Evolutionary conservation across 2,113 vertebrate genomes (phyloP), one percentile per base, ranked within the genome.

Genomic region (Xiphias gladius): DNA sequence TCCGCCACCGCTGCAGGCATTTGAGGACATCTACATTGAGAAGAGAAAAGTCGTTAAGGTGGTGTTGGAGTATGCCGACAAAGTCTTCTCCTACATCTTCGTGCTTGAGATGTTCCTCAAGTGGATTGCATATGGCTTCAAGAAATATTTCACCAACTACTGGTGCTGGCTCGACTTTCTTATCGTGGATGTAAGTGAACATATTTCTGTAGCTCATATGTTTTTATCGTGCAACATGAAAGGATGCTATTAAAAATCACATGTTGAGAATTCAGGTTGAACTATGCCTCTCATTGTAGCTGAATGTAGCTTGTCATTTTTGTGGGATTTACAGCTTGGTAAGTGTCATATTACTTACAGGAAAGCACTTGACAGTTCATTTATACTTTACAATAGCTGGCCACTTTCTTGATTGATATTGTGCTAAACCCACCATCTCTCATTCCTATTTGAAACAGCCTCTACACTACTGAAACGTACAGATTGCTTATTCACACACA

Each of bases 91-190:
- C 71, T 99, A 99, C 58, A 95, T 99, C 91, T 99, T 99, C 1
- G 97, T 99, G 61, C 90, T 99, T 85, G 98, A 99, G 92, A 99
- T 99, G 98, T 96, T 99, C 62, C 96, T 99, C 46, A 99, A 99
- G 81, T 99, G 98, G 98, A 97, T 97, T 39, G 98, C 98, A 4
- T 99, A 99, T 0, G 98, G 98, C 84, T 99, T 99, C 93, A 97
- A 97, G 96, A 99, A 97, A 86, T 99, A 99, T 90, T 99, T 99
- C 94, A 99, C 98, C 88, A 99, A 98, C 0, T 98, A 97, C 90
- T 99, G 98, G 98, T 99, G 98, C 92, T 99, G 98, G 97, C 96
- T 99, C 0, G 98, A 99, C 90, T 99, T 99, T 84, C 83, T 99
- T 8, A 99, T 99, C 0, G 98, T 99, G 77, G 96, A 96, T 5